These are phyloP conservation scores for Sylvicapra grimmia DNA, from an alignment of 2,113 vertebrate genomes.

Conservation along the genomic window DNA sequence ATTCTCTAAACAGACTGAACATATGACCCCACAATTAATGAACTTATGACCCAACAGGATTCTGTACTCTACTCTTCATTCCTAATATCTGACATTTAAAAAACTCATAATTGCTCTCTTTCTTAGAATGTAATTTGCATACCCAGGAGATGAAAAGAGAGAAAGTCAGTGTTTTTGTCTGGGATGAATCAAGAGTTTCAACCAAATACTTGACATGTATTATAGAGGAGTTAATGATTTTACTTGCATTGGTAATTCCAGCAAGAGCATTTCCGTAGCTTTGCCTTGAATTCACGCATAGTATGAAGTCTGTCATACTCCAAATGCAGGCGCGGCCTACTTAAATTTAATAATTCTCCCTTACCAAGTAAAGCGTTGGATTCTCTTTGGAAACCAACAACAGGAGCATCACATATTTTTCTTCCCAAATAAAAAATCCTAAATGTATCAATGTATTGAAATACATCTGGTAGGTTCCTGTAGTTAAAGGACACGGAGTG, in stretches of 20 bases:
- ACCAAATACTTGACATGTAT: background rate
- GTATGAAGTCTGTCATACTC: background rate
- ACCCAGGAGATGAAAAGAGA: background rate
- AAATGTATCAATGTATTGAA: background rate
- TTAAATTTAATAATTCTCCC: background rate
- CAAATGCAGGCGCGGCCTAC: background rate
- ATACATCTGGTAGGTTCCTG: background rate
- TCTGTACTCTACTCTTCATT: background rate
- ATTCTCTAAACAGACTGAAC: background rate
- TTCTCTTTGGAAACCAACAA: constrained; percentile 15
- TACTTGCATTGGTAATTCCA: background rate
- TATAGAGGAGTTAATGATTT: background rate
- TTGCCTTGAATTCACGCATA: background rate
- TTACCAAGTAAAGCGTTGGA: background rate
- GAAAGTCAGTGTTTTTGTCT: constrained; percentile 2
- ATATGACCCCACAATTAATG: background rate
- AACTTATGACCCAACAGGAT: background rate
- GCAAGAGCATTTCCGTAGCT: background rate
- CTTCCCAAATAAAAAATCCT: background rate
- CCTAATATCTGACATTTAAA: background rate
- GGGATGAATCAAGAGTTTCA: background rate
- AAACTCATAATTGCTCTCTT: background rate
- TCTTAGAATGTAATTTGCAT: constrained; percentile 1
- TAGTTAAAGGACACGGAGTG: background rate
- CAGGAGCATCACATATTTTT: background rate